A percentile compares a stretch with the other conserved stretches of the same genome.
Conservation (phyloP, 53 echinoderm and acorn worm species). For the Crossaster papposus region DNA sequence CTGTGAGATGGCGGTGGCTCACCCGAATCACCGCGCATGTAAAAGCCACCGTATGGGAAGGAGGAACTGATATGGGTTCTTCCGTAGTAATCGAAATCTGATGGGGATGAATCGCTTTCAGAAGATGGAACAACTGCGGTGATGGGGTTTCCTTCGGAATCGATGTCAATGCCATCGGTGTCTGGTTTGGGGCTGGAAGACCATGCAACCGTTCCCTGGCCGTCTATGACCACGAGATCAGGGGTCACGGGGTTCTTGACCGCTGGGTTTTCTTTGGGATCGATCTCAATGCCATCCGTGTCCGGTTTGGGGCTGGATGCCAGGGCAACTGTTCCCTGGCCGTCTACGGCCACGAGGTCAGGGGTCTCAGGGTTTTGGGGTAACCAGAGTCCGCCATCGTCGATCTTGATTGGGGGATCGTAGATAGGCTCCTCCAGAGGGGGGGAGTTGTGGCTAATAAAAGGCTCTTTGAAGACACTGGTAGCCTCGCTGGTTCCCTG, state of each 20-base stretch:
- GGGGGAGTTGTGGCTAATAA: not conserved
- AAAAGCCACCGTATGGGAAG: slow-evolving; percentile 15
- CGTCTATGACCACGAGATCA: slow-evolving; percentile 21
- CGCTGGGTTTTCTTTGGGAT: not conserved
- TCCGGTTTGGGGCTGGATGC: not conserved
- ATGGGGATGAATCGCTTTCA: no score
- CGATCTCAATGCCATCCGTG: not conserved
- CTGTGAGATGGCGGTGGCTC: not conserved
- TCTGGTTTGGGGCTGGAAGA: not conserved
- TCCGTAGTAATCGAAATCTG: not conserved
- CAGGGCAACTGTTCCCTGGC: not conserved
- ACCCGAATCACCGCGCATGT: not conserved
- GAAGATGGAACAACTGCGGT: not conserved
- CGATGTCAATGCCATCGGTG: not conserved
- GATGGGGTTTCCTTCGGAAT: not conserved
- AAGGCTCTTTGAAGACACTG: not conserved
- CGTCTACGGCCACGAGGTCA: slow-evolving; percentile 25
- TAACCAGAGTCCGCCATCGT: slow-evolving; percentile 21
- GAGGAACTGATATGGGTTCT: slow-evolving; percentile 16
- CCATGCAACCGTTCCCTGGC: no score
- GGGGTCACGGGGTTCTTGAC: not conserved
- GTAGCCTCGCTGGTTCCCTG: not conserved
- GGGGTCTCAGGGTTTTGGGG: slow-evolving; percentile 2
- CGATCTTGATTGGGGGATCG: slow-evolving; percentile 27
- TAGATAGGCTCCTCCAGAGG: not conserved